Base-by-base conservation (phyloP, 2,113 vertebrate genomes). In the Glaucomys volans region DNA sequence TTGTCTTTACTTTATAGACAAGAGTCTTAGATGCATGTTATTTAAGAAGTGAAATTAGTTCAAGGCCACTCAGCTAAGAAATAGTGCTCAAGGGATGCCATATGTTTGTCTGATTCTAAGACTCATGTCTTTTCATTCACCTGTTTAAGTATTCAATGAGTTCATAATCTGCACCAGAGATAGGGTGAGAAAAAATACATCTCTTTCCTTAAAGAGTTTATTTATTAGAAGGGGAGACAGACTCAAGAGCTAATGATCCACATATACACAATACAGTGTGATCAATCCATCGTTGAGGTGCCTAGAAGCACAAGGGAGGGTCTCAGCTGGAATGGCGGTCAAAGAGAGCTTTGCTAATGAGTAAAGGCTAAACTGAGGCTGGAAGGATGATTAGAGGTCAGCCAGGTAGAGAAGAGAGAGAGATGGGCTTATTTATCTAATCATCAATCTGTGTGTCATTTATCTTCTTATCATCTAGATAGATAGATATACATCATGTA, bases 41-140 rank as follows among this genome's bases (percentile, higher is more conserved):
- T 82, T 86, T 88, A 24, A 69, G 86, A 85, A 86, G 47, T 11
- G 37, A 89, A 90, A 96, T 81, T 30, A 95, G 57, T 37, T 93
- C 57, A 71, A 91, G 47, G 12, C 71, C 54, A 83, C 24, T 22
- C 6, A 32, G 14, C 24, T 94, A 74, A 92, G 69, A 90, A 87
- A 80, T 22, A 77, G 80, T 80, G 59, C 24, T 62, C 87, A 64
- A 77, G 20, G 1, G 24, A 42, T 74, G 16, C 14, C 14, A 52
- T 2, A 37, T 14, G 1, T 52, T 42, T 40, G 37, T 52, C n/a
- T 82, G 50, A 76, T 89, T 89, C 12, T 71, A n/a, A 92, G 28
- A 59, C n/a, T 10, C 6, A 32, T 17, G 30, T 81, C 59, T 94
- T 90, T 92, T 72, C 54, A 71, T 54, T 94, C 8, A 52, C 35